Evolutionary conservation across 2,113 vertebrate genomes (phyloP), one percentile per base, ranked within the genome.

Genomic region (Girardinichthys multiradiatus): DNA sequence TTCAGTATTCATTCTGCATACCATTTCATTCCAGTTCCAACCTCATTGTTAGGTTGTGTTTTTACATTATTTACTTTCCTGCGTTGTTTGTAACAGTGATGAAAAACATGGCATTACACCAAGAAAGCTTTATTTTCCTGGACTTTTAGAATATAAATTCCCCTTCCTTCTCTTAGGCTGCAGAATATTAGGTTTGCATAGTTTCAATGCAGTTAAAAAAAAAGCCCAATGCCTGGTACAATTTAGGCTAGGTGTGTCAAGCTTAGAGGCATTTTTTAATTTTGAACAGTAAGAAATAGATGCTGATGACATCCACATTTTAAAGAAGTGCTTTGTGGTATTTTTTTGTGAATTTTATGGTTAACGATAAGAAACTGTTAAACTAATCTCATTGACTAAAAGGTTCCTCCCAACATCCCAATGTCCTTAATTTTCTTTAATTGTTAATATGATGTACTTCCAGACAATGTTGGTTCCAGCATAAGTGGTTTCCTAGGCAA

Each of bases 1-100:
- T n/a, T n/a, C n/a, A n/a, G n/a, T n/a, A n/a, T n/a, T n/a, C n/a
- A n/a, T n/a, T n/a, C n/a, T n/a, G n/a, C n/a, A n/a, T n/a, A n/a
- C n/a, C 85, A n/a, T 78, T 26, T 57, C 76, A 77, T 85, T 86
- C 77, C 82, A 45, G 8, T 51, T 59, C 28, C 45, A 21, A 62
- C 79, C 64, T 72, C 63, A 70, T 79, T 61, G 35, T 70, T 28
- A 57, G 64, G 81, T n/a, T 42, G 11, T 75, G 35, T 65, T 42
- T 73, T 62, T 35, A 65, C 39, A 31, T 72, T 39, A 31, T 42
- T 57, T 11, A 14, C 24, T n/a, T 17, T 29, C 26, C 14, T 13
- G 11, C 37, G 2, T 14, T 3, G 13, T 15, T 39, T 39, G 13
- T 39, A 39, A 39, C 37, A 14, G 37, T 39, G 13, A 39, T 39